Evolutionary conservation across 2,797 vertebrate genomes (phyloP), one percentile per base, ranked within the genome.

Genomic region (Mus caroli): DNA sequence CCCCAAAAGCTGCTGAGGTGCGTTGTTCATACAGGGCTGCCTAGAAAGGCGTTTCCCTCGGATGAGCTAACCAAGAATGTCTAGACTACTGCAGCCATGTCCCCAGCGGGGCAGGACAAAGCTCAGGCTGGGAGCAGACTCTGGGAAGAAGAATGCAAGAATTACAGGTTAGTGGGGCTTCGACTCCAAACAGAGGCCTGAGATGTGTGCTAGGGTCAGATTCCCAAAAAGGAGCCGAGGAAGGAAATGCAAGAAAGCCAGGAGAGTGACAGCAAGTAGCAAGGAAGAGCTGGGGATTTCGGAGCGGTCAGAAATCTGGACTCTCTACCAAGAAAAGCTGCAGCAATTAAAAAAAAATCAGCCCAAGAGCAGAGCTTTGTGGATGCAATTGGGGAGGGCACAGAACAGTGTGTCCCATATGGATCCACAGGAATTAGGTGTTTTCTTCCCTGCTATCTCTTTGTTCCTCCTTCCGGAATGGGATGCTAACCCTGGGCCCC

Each of bases 331-430:
- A 40, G 67, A 56, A 73, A 73, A 31, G n/a, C n/a, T 40, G n/a
- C 14, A 67, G 50, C 58, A 60, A 26, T 60, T 58, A 8, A 71
- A 8, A 10, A 37, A 43, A 43, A 43, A 43, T 4, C 22, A 7
- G 34, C 22, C 15, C 50, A 40, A 40, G 3, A 56, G 52, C 7
- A 19, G 46, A 54, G 85, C 46, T 86, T 5, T 3, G 34, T 28
- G 85, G 67, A 64, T 71, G 7, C 34, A 56, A 71, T 12, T 12
- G 24, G 10, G 9, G 19, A 37, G n/a, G 2, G n/a, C 85, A 19
- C 15, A 19, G 9, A 13, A 15, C 0, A 4, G 22, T 4, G 14
- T 3, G 4, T 15, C 52, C 11, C 2, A 37, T 19, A 20, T 2
- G 26, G 9, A 7, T 13, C n/a, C 75, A n/a, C 15, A 71, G 15